Evolutionary conservation across 1,140 invertebrate species (phyloP).

Genomic region (Liolophura sinensis): DNA sequence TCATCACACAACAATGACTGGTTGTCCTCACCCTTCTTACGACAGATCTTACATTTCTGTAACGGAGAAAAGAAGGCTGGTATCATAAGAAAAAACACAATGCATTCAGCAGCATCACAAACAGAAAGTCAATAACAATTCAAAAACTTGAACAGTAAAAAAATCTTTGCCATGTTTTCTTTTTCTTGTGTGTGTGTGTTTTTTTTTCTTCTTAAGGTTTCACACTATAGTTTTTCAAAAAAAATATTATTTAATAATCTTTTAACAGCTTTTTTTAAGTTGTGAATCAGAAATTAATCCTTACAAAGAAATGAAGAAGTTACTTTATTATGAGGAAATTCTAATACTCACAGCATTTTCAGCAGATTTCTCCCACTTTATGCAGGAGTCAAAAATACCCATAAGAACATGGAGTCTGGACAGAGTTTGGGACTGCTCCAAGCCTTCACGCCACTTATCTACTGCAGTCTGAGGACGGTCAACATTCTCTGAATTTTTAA

Average conservation of each 20-base stretch:
- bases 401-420: constrained; percentile 59
- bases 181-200: too few species aligned
- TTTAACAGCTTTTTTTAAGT: too few species aligned
- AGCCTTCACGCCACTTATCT: constrained; percentile 53
- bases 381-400: constrained; percentile 57
- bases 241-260: too few species aligned
- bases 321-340: too few species aligned
- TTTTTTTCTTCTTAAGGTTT: too few species aligned
- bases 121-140: too few species aligned
- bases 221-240: not conserved
- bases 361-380: constrained; percentile 61
- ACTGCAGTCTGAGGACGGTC: not conserved
- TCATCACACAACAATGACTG: constrained; percentile 58
- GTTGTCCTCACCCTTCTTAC: constrained; percentile 54
- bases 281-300: too few species aligned
- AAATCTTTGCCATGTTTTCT: too few species aligned
- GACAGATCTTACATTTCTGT: constrained; percentile 62
- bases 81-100: too few species aligned
- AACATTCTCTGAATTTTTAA: not conserved
- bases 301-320: too few species aligned
- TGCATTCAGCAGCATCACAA: too few species aligned
- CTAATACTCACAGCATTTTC: constrained; percentile 57
- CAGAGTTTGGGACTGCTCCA: constrained; percentile 48
- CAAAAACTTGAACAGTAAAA: too few species aligned
- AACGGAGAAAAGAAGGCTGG: not conserved